Percentiles rank a stretch among this genome's conserved stretches.
These are phyloP conservation scores for Hesperia comma DNA, from an alignment of 2,888 invertebrate species.

Conservation along the genomic window DNA sequence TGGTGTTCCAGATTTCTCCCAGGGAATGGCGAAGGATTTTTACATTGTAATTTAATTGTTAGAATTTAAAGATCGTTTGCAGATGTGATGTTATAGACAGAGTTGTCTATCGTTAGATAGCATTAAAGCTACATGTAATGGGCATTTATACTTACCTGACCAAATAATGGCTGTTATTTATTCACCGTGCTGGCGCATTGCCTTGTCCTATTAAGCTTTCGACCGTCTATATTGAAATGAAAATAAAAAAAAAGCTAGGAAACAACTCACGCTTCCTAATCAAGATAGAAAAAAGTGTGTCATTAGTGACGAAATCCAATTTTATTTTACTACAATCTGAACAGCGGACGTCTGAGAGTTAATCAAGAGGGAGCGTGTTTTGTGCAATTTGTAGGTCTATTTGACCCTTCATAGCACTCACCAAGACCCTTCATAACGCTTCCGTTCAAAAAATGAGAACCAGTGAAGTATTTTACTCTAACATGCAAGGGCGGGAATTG, in stretches of 20 bases:
- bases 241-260: too few species aligned
- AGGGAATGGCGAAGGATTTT: constrained; percentile 1
- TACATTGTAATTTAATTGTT: background rate
- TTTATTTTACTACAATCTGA: constrained; percentile 66
- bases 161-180: too few species aligned
- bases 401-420: constrained; percentile 72
- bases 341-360: constrained; percentile 62
- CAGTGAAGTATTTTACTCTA: constrained; percentile 6
- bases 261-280: too few species aligned
- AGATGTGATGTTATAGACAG: too few species aligned
- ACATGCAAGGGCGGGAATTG: background rate
- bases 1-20: background rate
- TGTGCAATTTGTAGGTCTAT: constrained; percentile 70
- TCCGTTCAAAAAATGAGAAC: constrained; percentile 27
- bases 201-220: too few species aligned
- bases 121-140: too few species aligned
- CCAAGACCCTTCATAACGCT: constrained; percentile 27
- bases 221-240: too few species aligned
- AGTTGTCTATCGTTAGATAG: too few species aligned
- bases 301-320: constrained; percentile 59
- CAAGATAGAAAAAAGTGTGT: background rate
- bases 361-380: constrained; percentile 73
- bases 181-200: too few species aligned
- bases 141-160: too few species aligned
- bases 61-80: too few species aligned